phyloP scores from a whole-genome alignment of 2,888 invertebrate species.

The Xestia sexstrigata region DNA sequence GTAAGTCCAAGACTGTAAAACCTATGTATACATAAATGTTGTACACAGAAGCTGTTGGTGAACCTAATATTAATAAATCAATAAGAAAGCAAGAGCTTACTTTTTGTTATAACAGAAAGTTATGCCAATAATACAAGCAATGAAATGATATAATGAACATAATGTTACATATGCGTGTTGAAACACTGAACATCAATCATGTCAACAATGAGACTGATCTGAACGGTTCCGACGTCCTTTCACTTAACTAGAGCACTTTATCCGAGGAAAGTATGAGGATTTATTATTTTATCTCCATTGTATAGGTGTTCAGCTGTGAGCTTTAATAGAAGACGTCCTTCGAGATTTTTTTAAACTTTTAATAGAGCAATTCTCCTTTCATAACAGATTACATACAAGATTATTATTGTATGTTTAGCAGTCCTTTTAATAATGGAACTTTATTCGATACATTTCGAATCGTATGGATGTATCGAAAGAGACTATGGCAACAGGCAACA shows the following conservation, averaged over 20 bases:
- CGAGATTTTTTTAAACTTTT: not conserved
- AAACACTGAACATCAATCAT: conserved; percentile 45
- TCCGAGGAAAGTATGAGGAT: not conserved
- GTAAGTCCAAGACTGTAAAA: no score
- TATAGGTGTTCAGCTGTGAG: not conserved
- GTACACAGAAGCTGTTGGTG: no score
- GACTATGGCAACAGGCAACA: no score
- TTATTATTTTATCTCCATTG: not conserved
- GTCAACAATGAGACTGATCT: conserved; percentile 6
- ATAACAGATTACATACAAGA: no score
- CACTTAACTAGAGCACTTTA: conserved; percentile 34
- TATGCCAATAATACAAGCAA: not conserved
- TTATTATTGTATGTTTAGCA: no score
- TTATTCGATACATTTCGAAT: no score
- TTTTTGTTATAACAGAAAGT: not conserved
- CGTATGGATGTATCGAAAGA: no score
- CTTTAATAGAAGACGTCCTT: not conserved
- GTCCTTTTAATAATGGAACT: no score
- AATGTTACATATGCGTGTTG: conserved; percentile 25
- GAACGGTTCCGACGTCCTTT: conserved; percentile 43
- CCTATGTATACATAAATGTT: no score
- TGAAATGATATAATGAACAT: conserved; percentile 11
- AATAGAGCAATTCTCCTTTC: not conserved
- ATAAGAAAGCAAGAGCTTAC: not conserved
- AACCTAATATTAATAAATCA: no score